Evolutionary conservation across 1,140 invertebrate species (phyloP), one percentile per base, ranked within the genome.

Genomic region (Drosophila watanabei): DNA sequence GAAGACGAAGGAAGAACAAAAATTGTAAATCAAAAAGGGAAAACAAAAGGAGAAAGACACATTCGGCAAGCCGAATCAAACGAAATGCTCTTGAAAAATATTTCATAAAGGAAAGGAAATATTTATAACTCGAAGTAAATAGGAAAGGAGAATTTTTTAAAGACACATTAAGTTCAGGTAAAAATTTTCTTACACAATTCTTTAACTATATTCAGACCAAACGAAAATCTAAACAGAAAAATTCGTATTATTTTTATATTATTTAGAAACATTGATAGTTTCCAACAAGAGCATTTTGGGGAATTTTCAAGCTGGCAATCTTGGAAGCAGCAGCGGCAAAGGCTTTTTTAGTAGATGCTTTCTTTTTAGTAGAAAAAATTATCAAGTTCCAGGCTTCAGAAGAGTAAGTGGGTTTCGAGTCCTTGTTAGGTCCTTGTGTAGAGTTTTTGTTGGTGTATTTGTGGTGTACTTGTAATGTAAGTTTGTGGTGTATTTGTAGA

Each of bases 31-130:
- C n/a, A 65, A 54, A 43, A 43, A 30, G 45, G 63, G 39, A 37
- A 56, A 69, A 49, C 41, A 61, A 64, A 58, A 41, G 51, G 11
- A 37, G 49, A 10, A 37, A 39, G 35, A 61, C 1, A 51, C 16
- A 70, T 83, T 83, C 80, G 81, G 70, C 63, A 43, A 37, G 60
- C 80, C 80, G 80, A 82, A 69, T 35, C 33, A 6, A 39, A 28
- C 0, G 6, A 43, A 84, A 84, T 63, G 72, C 66, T 71, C 52
- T 69, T 71, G 72, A 30, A 77, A 49, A 30, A 39, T 11, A 24
- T 0, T 7, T 11, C 7, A 8, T 1, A 3, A 6, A 16, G n/a
- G 18, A 10, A 59, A 28, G 16, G 5, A 20, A 6, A n/a, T 24
- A 24, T 24, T 24, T 24, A 58, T 2, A n/a, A 13, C 1, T 20